Evolutionary conservation across 2,888 invertebrate genomes (phyloP).

Genomic region (Malthinus seriepunctatus): DNA sequence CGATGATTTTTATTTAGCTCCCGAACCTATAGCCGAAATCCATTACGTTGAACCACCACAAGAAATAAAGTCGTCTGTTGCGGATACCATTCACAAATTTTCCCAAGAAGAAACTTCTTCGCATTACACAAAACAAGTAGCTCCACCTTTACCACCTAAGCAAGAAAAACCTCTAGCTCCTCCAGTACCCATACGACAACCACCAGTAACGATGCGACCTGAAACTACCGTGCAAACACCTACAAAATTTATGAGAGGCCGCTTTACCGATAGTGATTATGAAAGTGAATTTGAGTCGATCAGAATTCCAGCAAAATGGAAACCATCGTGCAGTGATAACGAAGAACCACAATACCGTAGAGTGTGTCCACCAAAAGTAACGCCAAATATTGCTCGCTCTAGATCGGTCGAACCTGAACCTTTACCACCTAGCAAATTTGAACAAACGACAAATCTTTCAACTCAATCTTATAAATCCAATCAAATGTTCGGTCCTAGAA

Average conservation of each 20-base stretch:
- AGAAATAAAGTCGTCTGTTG: conserved; percentile 56
- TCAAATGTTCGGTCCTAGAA: conserved; percentile 40
- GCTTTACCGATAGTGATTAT: conserved; percentile 67
- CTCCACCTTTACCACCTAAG: conserved; percentile 53
- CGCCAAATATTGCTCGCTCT: conserved; percentile 54
- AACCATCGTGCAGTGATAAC: conserved; percentile 66
- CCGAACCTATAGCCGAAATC: conserved; percentile 70
- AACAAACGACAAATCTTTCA: conserved; percentile 31
- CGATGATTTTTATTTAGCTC: conserved; percentile 62
- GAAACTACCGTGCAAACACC: conserved; percentile 57
- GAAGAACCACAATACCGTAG: conserved; percentile 64
- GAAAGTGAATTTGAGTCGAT: conserved; percentile 66
- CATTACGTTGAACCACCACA: conserved; percentile 62
- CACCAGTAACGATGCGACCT: conserved; percentile 53
- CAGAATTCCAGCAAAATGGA: conserved; percentile 59
- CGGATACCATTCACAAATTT: conserved; percentile 58
- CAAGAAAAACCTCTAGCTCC: conserved; percentile 54
- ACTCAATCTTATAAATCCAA: neutral
- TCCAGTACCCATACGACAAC: conserved; percentile 54
- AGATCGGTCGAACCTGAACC: conserved; percentile 62
- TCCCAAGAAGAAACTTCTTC: conserved; percentile 38
- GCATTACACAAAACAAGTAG: conserved; percentile 19
- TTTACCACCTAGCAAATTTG: conserved; percentile 60
- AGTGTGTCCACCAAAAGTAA: conserved; percentile 57
- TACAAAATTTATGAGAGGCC: conserved; percentile 61